Conservation (phyloP, 2,113 vertebrate genomes). For the Xerus inauris region DNA sequence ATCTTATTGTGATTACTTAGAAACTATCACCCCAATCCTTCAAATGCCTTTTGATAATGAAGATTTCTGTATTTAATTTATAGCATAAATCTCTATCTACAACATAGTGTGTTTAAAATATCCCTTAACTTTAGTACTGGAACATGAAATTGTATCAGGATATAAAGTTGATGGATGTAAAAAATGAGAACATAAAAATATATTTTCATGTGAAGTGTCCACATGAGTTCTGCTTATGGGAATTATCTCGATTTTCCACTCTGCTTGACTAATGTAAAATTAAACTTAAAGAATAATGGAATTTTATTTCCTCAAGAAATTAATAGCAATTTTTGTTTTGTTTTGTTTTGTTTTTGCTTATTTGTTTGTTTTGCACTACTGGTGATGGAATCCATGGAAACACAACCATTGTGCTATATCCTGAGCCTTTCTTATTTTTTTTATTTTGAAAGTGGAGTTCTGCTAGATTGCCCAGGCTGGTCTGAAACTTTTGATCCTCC, state of each 20-base stretch:
- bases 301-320: conserved; percentile 24
- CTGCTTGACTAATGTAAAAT: neutral
- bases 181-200: conserved; percentile 39
- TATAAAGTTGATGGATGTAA: conserved; percentile 5
- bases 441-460: too few species aligned
- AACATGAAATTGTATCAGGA: neutral
- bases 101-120: neutral
- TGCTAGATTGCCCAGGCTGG: too few species aligned
- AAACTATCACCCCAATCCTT: neutral
- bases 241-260: conserved; percentile 53
- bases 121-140: neutral
- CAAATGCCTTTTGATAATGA: neutral
- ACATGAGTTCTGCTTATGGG: neutral
- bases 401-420: too few species aligned
- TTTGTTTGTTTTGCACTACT: too few species aligned
- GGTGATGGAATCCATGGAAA: too few species aligned
- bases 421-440: too few species aligned
- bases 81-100: neutral
- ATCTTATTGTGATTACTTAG: neutral
- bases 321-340: neutral
- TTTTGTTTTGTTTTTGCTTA: too few species aligned
- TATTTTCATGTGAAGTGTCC: conserved; percentile 24
- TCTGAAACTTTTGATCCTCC: too few species aligned
- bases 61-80: conserved; percentile 34
- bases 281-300: conserved; percentile 43